These are phyloP conservation scores for Dione juno DNA, from an alignment of 2,888 invertebrate genomes.

Conservation along the genomic window DNA sequence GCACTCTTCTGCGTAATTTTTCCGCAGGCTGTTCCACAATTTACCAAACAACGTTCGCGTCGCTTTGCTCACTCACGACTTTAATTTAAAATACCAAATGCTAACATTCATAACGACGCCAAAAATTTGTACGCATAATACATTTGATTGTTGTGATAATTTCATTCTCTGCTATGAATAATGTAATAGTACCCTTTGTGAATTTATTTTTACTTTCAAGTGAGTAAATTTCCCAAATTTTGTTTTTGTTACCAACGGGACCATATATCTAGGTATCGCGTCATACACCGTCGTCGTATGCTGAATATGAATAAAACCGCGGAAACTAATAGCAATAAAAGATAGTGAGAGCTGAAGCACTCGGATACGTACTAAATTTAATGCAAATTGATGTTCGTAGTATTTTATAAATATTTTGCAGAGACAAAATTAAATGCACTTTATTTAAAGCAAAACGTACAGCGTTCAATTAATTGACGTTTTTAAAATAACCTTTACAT, in stretches of 20 bases:
- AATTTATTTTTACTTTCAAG: not conserved
- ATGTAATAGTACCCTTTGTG: constrained; percentile 13
- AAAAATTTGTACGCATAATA: constrained; percentile 49
- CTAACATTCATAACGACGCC: constrained; percentile 55
- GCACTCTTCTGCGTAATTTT: constrained; percentile 72
- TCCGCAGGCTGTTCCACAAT: constrained; percentile 73
- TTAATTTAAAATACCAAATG: constrained; percentile 66
- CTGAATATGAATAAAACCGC: constrained; percentile 49
- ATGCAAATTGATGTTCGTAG: constrained; percentile 67
- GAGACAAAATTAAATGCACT: constrained; percentile 52
- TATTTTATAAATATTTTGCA: constrained; percentile 69
- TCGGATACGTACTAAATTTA: constrained; percentile 65
- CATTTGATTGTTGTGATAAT: constrained; percentile 37
- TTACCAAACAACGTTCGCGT: constrained; percentile 67
- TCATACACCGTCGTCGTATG: constrained; percentile 24
- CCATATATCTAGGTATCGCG: not conserved
- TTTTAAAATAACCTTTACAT: constrained; percentile 19
- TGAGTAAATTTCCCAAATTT: not conserved
- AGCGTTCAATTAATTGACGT: constrained; percentile 9
- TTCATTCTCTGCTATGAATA: constrained; percentile 25
- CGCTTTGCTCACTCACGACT: constrained; percentile 58
- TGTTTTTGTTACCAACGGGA: not conserved
- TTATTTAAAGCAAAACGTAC: constrained; percentile 41
- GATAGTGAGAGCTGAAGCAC: constrained; percentile 64
- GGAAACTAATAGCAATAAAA: constrained; percentile 69